Evolutionary conservation across 2,797 vertebrate species (phyloP), one percentile per base, ranked within the genome.

Genomic region (Rousettus madagascariensis): DNA sequence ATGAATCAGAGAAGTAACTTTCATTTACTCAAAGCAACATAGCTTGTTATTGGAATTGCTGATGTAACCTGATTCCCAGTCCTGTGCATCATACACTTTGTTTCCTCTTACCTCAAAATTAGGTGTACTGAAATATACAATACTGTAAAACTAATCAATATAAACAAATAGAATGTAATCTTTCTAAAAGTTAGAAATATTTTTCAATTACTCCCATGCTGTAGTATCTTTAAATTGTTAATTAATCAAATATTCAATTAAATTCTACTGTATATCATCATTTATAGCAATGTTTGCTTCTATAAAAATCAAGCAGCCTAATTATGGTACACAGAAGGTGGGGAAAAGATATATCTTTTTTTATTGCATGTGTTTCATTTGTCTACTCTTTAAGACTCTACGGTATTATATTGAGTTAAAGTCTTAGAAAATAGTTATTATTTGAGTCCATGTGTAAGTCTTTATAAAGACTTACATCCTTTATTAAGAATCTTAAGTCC

Each of bases 191-290:
- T 19, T 91, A 36, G 36, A 83, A 53, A 22, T 19, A 6, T 79
- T 95, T 97, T 65, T 95, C 86, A 77, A 20, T 96, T 96, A 89
- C 75, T 79, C 1, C n/a, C 4, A 63, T 28, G 8, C 17, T 51
- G 0, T 30, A 59, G 96, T 96, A 94, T 93, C 80, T 85, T 97
- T 90, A 86, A 71, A 88, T 77, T 53, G 79, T 94, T 49, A 69
- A 71, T 83, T 83, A 90, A 61, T 20, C 6, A 71, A 95, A 65
- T 16, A 82, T 28, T 46, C 61, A 20, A 61, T 88, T 53, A 61
- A 84, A 28, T 59, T 78, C 71, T 83, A 55, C 19, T 86, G 17
- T 13, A n/a, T 51, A 63, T 49, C 38, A 22, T 71, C 38, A 13
- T 79, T 88, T 78, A 41, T 46, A 22, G 68, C 13, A 82, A 55